These are phyloP conservation scores for Anthoscopus minutus DNA, from an alignment of 2,113 vertebrate species.

Conservation along the genomic window DNA sequence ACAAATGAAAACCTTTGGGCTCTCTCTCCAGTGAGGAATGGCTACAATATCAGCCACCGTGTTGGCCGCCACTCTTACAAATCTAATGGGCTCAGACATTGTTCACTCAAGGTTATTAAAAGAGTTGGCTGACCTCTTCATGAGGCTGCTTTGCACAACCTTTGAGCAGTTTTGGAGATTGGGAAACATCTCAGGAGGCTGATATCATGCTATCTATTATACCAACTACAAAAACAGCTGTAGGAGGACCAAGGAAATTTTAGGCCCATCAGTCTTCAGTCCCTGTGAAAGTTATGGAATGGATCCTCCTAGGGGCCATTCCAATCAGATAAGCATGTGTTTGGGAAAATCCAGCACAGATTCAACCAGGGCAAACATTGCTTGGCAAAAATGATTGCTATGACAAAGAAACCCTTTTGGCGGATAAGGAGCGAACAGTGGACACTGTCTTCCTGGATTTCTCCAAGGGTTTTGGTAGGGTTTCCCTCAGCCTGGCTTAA, in stretches of 20 bases:
- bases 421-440: accelerated
- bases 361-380: neutral
- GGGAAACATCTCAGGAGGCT: neutral
- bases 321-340: neutral
- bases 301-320: neutral
- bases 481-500: neutral
- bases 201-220: too few relatives aligned
- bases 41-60: too few relatives aligned
- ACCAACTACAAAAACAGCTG: neutral
- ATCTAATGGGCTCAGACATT: too few relatives aligned
- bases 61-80: too few relatives aligned
- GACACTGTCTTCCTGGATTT: neutral
- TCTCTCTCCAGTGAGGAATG: too few relatives aligned
- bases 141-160: neutral
- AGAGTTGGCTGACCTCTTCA: neutral
- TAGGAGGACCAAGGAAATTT: neutral
- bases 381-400: neutral
- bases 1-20: too few relatives aligned
- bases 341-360: neutral
- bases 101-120: too few relatives aligned
- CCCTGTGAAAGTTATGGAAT: neutral
- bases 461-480: neutral
- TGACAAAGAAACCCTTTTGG: neutral
- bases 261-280: neutral
- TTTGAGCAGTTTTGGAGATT: neutral